phyloP scores from a whole-genome alignment of 2,113 vertebrate species.

The Prinia subflava region DNA sequence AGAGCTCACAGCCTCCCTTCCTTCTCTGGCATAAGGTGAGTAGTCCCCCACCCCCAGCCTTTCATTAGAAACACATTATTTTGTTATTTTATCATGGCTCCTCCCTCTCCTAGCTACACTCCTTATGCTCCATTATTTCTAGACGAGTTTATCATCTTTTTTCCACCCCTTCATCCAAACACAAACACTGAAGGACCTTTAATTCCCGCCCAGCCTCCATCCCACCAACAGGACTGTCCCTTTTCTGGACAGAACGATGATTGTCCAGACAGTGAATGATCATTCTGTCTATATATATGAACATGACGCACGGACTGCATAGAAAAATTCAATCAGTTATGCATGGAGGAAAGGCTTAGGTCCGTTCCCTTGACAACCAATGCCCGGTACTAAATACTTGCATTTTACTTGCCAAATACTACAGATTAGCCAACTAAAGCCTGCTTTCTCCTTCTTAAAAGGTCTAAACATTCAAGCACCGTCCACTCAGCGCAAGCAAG shows the following conservation, averaged over 20 bases:
- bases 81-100: background rate
- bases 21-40: background rate
- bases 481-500: constrained; percentile 63
- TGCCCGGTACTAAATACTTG: constrained; percentile 76
- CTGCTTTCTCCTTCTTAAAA: constrained; percentile 69
- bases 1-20: background rate
- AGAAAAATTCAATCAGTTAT: constrained; percentile 74
- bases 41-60: accelerated
- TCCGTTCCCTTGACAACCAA: constrained; percentile 82
- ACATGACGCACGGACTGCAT: constrained; percentile 67
- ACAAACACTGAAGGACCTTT: background rate
- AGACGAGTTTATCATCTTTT: background rate
- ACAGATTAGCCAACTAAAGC: constrained; percentile 67
- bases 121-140: background rate
- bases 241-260: constrained; percentile 2
- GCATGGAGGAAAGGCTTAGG: constrained; percentile 69
- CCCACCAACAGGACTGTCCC: background rate
- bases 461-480: constrained; percentile 71
- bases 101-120: background rate
- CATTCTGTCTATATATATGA: constrained; percentile 61
- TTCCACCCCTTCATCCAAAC: background rate
- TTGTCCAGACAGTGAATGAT: constrained; percentile 58
- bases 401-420: constrained; percentile 76
- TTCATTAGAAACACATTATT: background rate
- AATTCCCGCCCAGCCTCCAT: background rate